Evolutionary conservation across 2,113 vertebrate genomes (phyloP).

Genomic region (Dicaeum eximium): DNA sequence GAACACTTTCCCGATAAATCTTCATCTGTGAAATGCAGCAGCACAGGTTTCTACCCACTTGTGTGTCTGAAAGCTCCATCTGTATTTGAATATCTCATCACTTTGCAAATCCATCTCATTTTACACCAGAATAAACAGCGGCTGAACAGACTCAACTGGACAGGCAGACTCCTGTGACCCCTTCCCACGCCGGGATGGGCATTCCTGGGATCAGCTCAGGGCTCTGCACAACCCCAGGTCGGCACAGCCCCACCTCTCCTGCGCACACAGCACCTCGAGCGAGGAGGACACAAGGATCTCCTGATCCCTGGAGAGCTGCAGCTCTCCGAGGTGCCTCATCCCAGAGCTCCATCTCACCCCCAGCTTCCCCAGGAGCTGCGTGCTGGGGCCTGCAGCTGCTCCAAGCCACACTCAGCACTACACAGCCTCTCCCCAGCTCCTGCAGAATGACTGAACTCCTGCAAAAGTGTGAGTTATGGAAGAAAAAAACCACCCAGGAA

Average conservation of each 20-base stretch:
- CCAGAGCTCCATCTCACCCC: background rate
- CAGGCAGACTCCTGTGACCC: background rate
- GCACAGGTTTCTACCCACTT: constrained; percentile 41
- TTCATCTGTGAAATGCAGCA: constrained; percentile 4
- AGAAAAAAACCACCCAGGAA: background rate
- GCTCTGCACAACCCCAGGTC: background rate
- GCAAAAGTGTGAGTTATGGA: accelerated
- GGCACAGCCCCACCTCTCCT: background rate
- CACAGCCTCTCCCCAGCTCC: background rate
- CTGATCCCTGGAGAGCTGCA: background rate
- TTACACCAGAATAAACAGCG: background rate
- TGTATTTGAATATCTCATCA: constrained; percentile 14
- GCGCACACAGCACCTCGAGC: background rate
- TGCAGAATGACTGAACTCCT: background rate
- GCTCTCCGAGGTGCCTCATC: background rate
- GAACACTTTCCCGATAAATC: background rate
- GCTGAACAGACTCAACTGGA: background rate
- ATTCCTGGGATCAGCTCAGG: background rate
- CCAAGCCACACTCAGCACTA: background rate
- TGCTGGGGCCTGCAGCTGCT: background rate
- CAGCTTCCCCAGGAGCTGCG: background rate
- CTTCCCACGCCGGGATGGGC: background rate
- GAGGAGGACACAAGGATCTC: accelerated
- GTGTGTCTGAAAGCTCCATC: background rate
- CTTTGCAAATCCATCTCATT: constrained; percentile 13